A percentile compares a stretch with the other conserved stretches of the same genome.
These are phyloP conservation scores for Mus caroli DNA, from an alignment of 2,797 vertebrate genomes.

Conservation along the genomic window DNA sequence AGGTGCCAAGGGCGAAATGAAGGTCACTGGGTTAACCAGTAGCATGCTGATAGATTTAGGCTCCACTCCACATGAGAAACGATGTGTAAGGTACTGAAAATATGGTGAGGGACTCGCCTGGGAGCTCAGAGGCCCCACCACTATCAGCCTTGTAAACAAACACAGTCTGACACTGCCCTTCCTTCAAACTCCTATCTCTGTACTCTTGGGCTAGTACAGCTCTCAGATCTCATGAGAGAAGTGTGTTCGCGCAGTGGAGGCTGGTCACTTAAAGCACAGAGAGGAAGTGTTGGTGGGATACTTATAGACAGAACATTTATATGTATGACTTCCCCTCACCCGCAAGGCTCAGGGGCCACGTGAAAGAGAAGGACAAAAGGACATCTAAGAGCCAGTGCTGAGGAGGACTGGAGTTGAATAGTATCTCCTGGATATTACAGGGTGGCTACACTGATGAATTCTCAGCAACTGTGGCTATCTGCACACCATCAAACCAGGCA, in stretches of 20 bases:
- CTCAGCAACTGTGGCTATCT: not conserved
- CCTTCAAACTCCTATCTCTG: not conserved
- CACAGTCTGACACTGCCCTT: not conserved
- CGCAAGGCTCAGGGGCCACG: not conserved
- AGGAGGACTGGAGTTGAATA: not conserved
- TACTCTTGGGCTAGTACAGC: not conserved
- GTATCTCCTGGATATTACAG: not conserved
- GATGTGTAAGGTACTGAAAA: not conserved
- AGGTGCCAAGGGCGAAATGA: not conserved
- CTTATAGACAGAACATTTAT: not conserved
- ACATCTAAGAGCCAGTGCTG: not conserved
- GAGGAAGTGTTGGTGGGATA: not conserved
- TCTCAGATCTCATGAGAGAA: not conserved
- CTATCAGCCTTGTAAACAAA: not conserved
- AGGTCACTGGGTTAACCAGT: not conserved
- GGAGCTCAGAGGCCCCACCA: not conserved
- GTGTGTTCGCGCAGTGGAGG: no score
- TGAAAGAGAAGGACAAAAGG: not conserved
- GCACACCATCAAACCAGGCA: not conserved
- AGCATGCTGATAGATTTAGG: not conserved
- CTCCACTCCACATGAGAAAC: not conserved
- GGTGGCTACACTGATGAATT: not conserved
- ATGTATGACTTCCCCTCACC: not conserved
- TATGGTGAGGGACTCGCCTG: not conserved
- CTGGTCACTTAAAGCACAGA: not conserved